Evolutionary conservation across 2,797 vertebrate species (phyloP).

Genomic region (Squalus acanthias): DNA sequence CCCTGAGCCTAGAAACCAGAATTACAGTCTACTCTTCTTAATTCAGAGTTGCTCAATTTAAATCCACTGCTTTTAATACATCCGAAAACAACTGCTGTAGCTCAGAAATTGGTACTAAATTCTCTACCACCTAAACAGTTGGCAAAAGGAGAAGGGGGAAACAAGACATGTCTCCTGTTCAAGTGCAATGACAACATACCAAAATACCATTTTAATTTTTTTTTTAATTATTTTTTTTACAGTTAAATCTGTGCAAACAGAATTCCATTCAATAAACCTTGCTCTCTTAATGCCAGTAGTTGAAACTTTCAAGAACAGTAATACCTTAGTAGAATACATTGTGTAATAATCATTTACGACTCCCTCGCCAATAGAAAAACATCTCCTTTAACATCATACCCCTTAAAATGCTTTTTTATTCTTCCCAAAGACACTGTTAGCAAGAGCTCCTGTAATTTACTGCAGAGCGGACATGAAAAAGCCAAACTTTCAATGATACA

Average conservation of each 20-base stretch:
- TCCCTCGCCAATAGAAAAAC: neutral
- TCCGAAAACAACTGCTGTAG: neutral
- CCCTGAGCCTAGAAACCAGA: neutral
- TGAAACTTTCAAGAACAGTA: neutral
- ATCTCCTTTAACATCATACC: too few species aligned
- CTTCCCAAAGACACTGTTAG: neutral
- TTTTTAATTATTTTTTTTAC: too few species aligned
- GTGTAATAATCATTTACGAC: neutral
- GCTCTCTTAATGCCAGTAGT: neutral
- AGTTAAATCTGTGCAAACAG: neutral
- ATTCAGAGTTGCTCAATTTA: neutral
- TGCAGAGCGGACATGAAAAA: neutral
- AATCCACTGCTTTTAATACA: neutral
- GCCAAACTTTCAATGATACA: neutral
- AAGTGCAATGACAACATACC: neutral
- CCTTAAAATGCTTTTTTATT: neutral
- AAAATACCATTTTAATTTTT: neutral
- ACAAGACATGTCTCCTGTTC: neutral
- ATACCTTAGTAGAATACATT: neutral
- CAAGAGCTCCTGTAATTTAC: neutral
- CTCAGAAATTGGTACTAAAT: neutral
- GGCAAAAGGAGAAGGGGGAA: neutral
- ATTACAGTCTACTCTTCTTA: neutral
- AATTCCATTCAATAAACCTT: neutral
- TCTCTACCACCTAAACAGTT: neutral